Evolutionary conservation across 2,113 vertebrate genomes (phyloP), one percentile per base, ranked within the genome.

Genomic region (Notechis scutatus): DNA sequence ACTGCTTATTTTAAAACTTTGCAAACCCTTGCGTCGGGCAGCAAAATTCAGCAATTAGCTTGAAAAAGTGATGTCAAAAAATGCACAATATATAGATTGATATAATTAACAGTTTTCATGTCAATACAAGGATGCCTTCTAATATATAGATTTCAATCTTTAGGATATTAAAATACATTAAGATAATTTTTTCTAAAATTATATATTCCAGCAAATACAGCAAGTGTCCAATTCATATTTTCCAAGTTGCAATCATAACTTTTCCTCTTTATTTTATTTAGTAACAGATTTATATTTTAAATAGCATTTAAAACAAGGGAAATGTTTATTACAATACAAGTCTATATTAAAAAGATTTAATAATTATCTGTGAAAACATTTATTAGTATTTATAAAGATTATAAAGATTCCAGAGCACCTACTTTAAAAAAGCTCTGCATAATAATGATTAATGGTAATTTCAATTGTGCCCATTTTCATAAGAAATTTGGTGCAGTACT

Each of bases 1-100:
- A 97, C 97, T 97, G 95, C 94, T 96, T 95, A 95, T 97, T 96
- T 96, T 97, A 97, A 97, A 95, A 94, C 95, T 96, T 96, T 96
- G 97, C 97, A 97, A 96, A 96, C 93, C 93, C 11, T 95, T 96
- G 95, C 81, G 91, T 88, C 64, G 95, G 93, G 93, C 39, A 92
- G 59, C 94, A 87, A 61, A 61, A 91, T 95, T 95, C 95, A 81
- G 91, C 94, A 56, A 64, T 59, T 92, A 93, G 91, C 94, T 93
- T 92, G 88, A 81, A 87, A 45, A 81, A 34, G 56, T 64, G 90
- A 95, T 92, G 94, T 95, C 92, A 95, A 94, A 94, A 74, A 95
- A 88, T 93, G 96, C 96, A 95, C 91, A 91, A 94, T 96, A 90
- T 52, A 87, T 92, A 69, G 95, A 94, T 95, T 95, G 93, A 61